These are phyloP conservation scores for Metellina segmentata DNA, from an alignment of 2,888 invertebrate species.

Conservation along the genomic window DNA sequence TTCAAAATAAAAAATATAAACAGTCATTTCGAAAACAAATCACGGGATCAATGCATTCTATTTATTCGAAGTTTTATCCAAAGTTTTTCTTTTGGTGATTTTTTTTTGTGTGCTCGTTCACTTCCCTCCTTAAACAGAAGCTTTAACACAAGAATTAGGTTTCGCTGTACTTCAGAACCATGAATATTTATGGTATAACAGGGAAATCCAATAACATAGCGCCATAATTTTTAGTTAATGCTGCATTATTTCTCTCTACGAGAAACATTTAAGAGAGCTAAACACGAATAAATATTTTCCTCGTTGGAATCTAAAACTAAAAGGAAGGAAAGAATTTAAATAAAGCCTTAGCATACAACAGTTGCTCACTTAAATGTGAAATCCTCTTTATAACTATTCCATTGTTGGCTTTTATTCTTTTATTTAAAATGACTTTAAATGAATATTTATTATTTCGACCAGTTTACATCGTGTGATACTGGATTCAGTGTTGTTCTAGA, in stretches of 20 bases:
- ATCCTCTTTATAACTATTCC: not conserved
- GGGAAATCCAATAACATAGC: slow-evolving; percentile 43
- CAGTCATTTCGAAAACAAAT: not conserved
- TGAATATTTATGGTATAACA: slow-evolving; percentile 59
- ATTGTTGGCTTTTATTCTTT: not conserved
- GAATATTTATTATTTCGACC: not conserved
- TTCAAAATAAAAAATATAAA: not conserved
- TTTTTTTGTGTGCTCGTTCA: not conserved
- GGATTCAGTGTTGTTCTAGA: too few species aligned
- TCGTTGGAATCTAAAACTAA: not conserved
- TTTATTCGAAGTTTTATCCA: not conserved
- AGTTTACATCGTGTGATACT: too few species aligned
- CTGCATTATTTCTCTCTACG: slow-evolving; percentile 10
- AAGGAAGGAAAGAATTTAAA: not conserved
- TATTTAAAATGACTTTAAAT: not conserved
- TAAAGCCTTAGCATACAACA: not conserved
- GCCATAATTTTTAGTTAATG: slow-evolving; percentile 57
- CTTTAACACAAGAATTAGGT: slow-evolving; percentile 31
- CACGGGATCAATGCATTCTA: not conserved
- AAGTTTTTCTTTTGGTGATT: not conserved
- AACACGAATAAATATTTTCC: slow-evolving; percentile 5
- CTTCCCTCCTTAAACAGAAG: not conserved
- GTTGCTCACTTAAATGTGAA: not conserved
- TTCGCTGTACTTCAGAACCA: slow-evolving; percentile 8
- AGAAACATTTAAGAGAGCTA: slow-evolving; percentile 18